Conservation (phyloP, 2,888 invertebrate genomes). For the Oligia latruncula region DNA sequence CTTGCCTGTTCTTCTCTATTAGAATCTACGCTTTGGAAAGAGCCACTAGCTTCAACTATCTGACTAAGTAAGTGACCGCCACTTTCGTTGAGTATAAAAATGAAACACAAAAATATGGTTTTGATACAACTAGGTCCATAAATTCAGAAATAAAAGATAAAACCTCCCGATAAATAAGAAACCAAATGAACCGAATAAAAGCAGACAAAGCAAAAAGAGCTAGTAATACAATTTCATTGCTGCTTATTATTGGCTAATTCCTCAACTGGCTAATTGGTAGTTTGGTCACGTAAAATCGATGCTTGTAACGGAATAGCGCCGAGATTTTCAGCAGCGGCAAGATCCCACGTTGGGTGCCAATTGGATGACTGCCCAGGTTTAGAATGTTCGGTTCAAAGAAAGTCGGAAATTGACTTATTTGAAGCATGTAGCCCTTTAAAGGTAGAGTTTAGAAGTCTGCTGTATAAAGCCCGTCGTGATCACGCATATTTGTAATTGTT, state of each 20-base stretch:
- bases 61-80: not conserved
- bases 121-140: not conserved
- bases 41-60: not conserved
- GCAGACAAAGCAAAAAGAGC: conserved; percentile 44
- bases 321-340: conserved; percentile 49
- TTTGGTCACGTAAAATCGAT: conserved; percentile 62
- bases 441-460: conserved; percentile 14
- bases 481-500: not conserved
- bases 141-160: conserved; percentile 29
- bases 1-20: not conserved
- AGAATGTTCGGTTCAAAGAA: conserved; percentile 46
- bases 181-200: conserved; percentile 38
- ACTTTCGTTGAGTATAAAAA: not conserved
- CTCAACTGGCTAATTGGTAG: conserved; percentile 53
- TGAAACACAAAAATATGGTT: not conserved
- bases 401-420: conserved; percentile 64
- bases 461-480: not conserved
- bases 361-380: conserved; percentile 62
- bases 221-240: conserved; percentile 54
- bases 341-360: conserved; percentile 62
- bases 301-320: conserved; percentile 47
- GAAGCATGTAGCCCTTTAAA: conserved; percentile 44
- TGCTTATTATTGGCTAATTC: conserved; percentile 56
- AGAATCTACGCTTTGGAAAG: not conserved
- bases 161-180: conserved; percentile 38